Base-by-base conservation (phyloP, 1,140 invertebrate genomes). In the Drosophila busckii region DNA sequence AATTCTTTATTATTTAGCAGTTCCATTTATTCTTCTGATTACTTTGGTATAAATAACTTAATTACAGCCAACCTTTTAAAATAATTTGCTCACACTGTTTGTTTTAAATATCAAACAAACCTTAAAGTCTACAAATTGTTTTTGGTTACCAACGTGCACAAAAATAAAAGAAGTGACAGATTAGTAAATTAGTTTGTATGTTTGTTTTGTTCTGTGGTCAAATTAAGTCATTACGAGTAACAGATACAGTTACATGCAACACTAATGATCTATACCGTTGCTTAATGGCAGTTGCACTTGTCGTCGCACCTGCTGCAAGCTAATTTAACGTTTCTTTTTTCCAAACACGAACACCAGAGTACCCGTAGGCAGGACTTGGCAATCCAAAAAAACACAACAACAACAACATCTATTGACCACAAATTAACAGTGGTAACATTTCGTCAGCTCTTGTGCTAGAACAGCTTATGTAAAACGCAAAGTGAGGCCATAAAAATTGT, bases 401-500 rank as follows among this genome's bases (percentile, higher is more conserved):
- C 28, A 44, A 28, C 53, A 56, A 15, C 58, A 28, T 64, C 42
- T 80, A 78, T 78, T 78, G 73, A 78, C 73, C 73, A 78, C 75
- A 78, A 78, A 80, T 78, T 78, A 78, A 78, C 73, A 78, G 73
- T 78, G 80, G 73, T 67, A 78, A 54, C 71, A 60, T 65, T 63
- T 56, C 49, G 28, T 48, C 50, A 41, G 22, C 38, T 35, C 42
- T 48, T 7, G 44, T n/a, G 29, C 53, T 62, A 25, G 53, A 52
- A 52, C 62, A 42, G 58, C 44, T 62, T 62, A 62, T 48, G 48
- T 52, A 26, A 61, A 55, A 40, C 49, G 22, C 32, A 23, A 58
- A 62, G 54, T 37, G 40, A 25, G 25, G 50, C 42, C 42, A 55
- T 62, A 50, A 70, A 70, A 58, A 67, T 49, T 46, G 31, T 53